Evolutionary conservation across 64 coral and sea anemone species (phyloP), one percentile per base, ranked within the genome.

Genomic region (Pocillopora damicornis): DNA sequence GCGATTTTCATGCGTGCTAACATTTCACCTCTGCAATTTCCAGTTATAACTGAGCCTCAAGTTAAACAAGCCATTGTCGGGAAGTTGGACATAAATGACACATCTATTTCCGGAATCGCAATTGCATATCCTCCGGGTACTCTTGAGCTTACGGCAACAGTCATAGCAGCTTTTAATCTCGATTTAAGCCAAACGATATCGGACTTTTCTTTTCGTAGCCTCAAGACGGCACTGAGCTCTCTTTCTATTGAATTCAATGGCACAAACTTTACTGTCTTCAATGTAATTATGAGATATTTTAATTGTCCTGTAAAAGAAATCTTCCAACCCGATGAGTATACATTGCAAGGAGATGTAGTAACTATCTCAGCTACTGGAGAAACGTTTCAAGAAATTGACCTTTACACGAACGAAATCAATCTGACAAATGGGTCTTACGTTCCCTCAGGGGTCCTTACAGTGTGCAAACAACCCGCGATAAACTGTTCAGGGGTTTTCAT

Each of bases 311-410:
- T 23, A 42, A 77, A 15, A 25, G 86, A 77, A 35, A 88, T 12
- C 57, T 77, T 42, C 63, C n/a, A 30, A 2, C 58, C 75, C 2
- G 8, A 65, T 9, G 59, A 78, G 65, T 88, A 88, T 66, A 66
- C 63, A 38, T n/a, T 63, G 30, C n/a, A 60, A 67, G 7, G 42
- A 69, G 45, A 45, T 15, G 59, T 15, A 10, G 64, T 89, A 9
- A 80, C 57, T 25, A 81, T 89, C 51, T 81, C 45, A 12, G 51
- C 58, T 12, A 80, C 88, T 37, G 77, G 78, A 63, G 77, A 89
- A 59, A 51, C 75, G 5, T 45, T 89, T 66, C 16, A 57, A 58
- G 45, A 66, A 1, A 72, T 1, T 15, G 77, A 89, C 15, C 81
- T 71, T 62, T 89, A 72, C 78, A 18, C 88, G n/a, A 81, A 66